Conservation (phyloP, 2,113 vertebrate genomes). For the Rynchops niger region DNA sequence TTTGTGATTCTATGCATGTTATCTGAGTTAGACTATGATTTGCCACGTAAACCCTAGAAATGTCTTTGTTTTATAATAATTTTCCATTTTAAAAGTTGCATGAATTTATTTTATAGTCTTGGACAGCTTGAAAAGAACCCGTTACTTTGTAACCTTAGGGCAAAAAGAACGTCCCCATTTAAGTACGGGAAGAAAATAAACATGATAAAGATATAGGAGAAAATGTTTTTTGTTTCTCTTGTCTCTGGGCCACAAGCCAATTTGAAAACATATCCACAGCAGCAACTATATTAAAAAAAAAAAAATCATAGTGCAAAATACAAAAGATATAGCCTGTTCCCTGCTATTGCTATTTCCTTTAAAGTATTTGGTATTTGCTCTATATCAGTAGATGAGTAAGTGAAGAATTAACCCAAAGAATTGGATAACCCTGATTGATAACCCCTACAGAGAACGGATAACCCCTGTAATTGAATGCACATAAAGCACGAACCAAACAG, state of each 20-base stretch:
- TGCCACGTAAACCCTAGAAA: not conserved
- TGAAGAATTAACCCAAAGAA: constrained; percentile 19
- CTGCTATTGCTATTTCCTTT: not conserved
- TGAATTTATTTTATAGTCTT: not conserved
- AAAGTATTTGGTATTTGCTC: not conserved
- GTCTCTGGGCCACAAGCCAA: constrained; percentile 1
- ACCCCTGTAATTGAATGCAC: not conserved
- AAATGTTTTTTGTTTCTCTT: not conserved
- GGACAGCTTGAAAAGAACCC: not conserved
- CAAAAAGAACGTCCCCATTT: not conserved
- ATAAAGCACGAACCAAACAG: not conserved
- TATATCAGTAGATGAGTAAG: not conserved
- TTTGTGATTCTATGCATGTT: not conserved
- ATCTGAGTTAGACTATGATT: not conserved
- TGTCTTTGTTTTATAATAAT: not conserved
- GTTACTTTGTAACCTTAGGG: not conserved
- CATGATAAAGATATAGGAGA: not conserved
- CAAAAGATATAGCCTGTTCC: not conserved
- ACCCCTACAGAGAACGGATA: not conserved
- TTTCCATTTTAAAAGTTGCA: not conserved
- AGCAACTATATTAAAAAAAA: not conserved
- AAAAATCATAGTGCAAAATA: not conserved
- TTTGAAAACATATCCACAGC: not conserved
- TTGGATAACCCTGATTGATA: constrained; percentile 1
- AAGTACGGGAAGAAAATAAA: not conserved